Conservation (phyloP, 2,797 vertebrate species). For the Pseudomugil tenellus region DNA sequence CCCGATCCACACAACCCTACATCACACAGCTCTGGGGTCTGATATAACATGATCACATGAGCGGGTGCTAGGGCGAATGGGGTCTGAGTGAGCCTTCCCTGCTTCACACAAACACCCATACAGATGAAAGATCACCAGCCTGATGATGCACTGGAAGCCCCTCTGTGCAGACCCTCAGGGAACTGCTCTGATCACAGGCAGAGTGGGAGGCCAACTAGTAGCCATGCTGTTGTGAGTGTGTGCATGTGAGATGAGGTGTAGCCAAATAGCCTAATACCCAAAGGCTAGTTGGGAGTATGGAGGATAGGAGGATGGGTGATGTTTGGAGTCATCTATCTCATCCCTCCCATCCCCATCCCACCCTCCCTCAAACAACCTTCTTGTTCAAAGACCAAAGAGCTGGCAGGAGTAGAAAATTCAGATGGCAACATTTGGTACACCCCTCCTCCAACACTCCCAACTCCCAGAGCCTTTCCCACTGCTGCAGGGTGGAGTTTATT, state of each 20-base stretch:
- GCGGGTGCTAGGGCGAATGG: conserved; percentile 10
- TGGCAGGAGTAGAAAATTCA: conserved; percentile 52
- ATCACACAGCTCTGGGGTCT: conserved; percentile 44
- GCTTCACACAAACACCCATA: conserved; percentile 34
- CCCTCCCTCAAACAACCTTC: conserved; percentile 19
- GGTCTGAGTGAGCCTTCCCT: conserved; percentile 28
- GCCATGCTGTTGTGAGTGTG: conserved; percentile 12
- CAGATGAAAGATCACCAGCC: conserved; percentile 36
- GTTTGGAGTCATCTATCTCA: conserved; percentile 14
- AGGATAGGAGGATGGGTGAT: conserved; percentile 37
- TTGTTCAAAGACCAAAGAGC: conserved; percentile 50
- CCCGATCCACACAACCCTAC: conserved; percentile 19
- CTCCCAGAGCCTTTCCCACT: conserved; percentile 45
- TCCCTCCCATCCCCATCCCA: neutral
- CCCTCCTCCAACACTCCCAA: conserved; percentile 20
- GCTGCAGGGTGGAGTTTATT: conserved; percentile 73
- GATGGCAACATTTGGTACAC: conserved; percentile 54
- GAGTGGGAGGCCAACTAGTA: conserved; percentile 33
- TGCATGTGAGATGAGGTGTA: conserved; percentile 48
- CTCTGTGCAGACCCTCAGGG: conserved; percentile 55
- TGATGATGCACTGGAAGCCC: conserved; percentile 53
- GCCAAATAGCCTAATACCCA: conserved; percentile 55
- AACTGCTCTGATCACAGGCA: conserved; percentile 55
- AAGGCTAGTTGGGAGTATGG: conserved; percentile 52
- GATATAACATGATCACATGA: conserved; percentile 67